Evolutionary conservation across 2,888 invertebrate genomes (phyloP).

Genomic region (Ectemnius cavifrons): DNA sequence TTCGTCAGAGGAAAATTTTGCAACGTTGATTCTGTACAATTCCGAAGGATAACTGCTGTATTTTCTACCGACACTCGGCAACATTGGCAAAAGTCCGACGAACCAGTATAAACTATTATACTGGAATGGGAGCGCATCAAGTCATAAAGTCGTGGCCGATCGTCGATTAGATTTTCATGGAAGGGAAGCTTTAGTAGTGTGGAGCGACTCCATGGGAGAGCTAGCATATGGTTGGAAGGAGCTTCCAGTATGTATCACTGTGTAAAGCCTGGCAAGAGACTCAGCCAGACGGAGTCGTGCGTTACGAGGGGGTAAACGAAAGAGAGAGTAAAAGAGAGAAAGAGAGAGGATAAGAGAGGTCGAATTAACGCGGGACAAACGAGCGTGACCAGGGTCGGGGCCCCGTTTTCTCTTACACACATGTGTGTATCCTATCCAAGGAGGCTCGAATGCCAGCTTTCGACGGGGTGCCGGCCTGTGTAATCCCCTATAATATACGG

Average conservation of each 20-base stretch:
- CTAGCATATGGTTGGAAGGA: constrained; percentile 53
- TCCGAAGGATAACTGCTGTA: too few species aligned
- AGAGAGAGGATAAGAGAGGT: constrained; percentile 50
- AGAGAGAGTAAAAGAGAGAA: constrained; percentile 9
- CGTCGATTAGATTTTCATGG: constrained; percentile 56
- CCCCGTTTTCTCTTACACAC: constrained; percentile 30
- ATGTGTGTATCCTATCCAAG: constrained; percentile 17
- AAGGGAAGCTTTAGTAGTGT: constrained; percentile 32
- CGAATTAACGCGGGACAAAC: constrained; percentile 74
- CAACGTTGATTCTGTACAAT: too few species aligned
- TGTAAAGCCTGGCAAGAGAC: not conserved
- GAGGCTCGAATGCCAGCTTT: constrained; percentile 43
- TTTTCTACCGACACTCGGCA: too few species aligned
- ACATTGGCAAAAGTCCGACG: too few species aligned
- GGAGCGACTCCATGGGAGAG: constrained; percentile 52
- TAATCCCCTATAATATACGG: constrained; percentile 70
- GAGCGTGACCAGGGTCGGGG: constrained; percentile 73
- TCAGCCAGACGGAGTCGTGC: not conserved
- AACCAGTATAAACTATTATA: constrained; percentile 12
- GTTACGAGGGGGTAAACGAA: constrained; percentile 8
- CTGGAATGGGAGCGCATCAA: constrained; percentile 17
- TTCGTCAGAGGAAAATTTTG: too few species aligned
- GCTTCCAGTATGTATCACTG: constrained; percentile 39
- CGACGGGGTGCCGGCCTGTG: constrained; percentile 54
- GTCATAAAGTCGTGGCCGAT: constrained; percentile 52